Evolutionary conservation across 2,797 vertebrate genomes (phyloP).

Genomic region (Tadarida brasiliensis): DNA sequence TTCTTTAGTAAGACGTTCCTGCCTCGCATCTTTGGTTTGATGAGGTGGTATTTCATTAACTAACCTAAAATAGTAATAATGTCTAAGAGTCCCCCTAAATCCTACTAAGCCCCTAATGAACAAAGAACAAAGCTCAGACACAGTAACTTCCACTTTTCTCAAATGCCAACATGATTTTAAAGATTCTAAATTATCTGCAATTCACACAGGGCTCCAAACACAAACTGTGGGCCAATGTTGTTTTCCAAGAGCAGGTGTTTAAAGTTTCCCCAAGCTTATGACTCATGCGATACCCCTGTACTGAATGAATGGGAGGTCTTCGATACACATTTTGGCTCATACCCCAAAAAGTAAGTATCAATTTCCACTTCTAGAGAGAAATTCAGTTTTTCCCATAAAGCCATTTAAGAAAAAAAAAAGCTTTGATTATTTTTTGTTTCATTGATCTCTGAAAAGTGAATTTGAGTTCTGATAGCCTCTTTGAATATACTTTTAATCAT

Average conservation of each 20-base stretch:
- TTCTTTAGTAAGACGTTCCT: background rate
- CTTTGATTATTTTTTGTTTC: constrained; percentile 33
- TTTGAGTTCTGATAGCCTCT: background rate
- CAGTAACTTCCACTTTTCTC: background rate
- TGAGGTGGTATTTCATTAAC: background rate
- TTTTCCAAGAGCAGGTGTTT: background rate
- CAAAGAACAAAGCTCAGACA: background rate
- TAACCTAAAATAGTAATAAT: constrained; percentile 41
- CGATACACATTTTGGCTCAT: background rate
- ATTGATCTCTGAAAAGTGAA: background rate
- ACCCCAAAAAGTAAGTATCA: background rate
- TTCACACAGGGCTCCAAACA: background rate
- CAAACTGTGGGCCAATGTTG: background rate
- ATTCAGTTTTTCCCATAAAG: background rate
- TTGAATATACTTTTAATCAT: background rate
- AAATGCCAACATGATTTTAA: constrained; percentile 34
- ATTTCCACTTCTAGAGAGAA: constrained; percentile 1
- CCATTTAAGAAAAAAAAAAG: background rate
- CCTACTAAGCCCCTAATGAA: background rate
- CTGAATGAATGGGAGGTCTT: background rate
- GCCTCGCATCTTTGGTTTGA: constrained; percentile 8
- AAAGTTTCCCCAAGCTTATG: constrained; percentile 4
- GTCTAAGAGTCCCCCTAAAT: background rate
- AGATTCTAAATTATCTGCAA: background rate
- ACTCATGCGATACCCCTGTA: background rate